These are phyloP conservation scores for Otus sunia DNA, from an alignment of 2,113 vertebrate genomes.

Conservation along the genomic window DNA sequence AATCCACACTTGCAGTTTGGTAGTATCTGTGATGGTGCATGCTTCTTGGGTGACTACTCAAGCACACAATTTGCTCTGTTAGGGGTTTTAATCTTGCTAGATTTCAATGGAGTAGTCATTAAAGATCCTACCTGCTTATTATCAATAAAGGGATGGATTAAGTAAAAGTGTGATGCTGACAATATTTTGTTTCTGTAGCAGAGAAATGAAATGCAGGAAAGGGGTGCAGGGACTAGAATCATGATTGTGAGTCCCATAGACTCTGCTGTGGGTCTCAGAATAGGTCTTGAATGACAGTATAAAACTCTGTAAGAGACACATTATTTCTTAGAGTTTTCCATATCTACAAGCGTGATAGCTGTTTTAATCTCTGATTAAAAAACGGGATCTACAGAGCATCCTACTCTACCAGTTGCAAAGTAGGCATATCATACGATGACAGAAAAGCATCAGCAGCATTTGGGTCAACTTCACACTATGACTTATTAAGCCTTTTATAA, in stretches of 20 bases:
- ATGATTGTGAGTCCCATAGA: background rate
- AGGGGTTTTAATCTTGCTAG: background rate
- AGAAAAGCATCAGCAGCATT: conserved; percentile 47
- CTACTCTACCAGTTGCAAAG: background rate
- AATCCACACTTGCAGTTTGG: background rate
- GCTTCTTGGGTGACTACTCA: background rate
- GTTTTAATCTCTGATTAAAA: conserved; percentile 54
- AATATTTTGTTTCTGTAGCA: background rate
- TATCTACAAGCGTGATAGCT: conserved; percentile 19
- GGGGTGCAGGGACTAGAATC: background rate
- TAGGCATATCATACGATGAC: background rate
- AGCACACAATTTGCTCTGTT: background rate
- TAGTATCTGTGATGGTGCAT: background rate
- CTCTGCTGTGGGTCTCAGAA: background rate
- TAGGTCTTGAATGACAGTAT: background rate
- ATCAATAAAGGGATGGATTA: background rate
- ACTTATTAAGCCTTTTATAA: conserved; percentile 64
- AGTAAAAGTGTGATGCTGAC: background rate
- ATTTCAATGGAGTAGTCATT: background rate
- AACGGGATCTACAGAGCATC: background rate
- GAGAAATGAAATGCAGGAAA: background rate
- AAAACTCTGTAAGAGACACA: background rate
- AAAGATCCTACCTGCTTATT: background rate
- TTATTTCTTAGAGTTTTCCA: background rate
- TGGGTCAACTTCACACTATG: conserved; percentile 44